Conservation (phyloP, 2,113 vertebrate species). For the Pelmatolapia mariae region DNA sequence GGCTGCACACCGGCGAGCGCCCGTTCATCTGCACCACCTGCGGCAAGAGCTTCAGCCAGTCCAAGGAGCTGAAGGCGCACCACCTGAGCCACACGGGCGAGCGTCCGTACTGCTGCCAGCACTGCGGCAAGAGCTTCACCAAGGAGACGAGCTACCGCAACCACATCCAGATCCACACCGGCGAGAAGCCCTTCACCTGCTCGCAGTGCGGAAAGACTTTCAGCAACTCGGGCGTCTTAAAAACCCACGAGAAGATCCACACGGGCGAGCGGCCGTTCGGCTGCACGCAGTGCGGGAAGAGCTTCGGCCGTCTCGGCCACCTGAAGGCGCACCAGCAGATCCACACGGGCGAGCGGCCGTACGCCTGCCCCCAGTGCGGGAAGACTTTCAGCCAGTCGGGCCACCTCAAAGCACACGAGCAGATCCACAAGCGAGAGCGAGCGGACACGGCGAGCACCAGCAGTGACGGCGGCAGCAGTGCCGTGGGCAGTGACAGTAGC, state of each 20-base stretch:
- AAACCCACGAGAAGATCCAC: slow-evolving; percentile 78
- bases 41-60: slow-evolving; percentile 71
- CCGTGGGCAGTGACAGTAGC: slow-evolving; percentile 61
- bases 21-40: slow-evolving; percentile 72
- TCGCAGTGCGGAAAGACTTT: slow-evolving; percentile 74
- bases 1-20: slow-evolving; percentile 74
- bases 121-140: slow-evolving; percentile 74
- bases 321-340: slow-evolving; percentile 80
- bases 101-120: slow-evolving; percentile 66
- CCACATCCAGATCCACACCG: slow-evolving; percentile 73
- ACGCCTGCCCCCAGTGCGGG: slow-evolving; percentile 63
- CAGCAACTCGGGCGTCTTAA: slow-evolving; percentile 74
- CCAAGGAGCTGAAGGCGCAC: slow-evolving; percentile 74
- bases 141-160: slow-evolving; percentile 72
- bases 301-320: slow-evolving; percentile 75
- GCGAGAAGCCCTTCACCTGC: slow-evolving; percentile 70
- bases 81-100: slow-evolving; percentile 73
- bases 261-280: slow-evolving; percentile 72
- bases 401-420: slow-evolving; percentile 77
- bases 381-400: slow-evolving; percentile 78
- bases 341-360: slow-evolving; percentile 75
- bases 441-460: slow-evolving; percentile 50
- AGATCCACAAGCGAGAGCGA: slow-evolving; percentile 72
- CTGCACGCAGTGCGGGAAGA: slow-evolving; percentile 78
- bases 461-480: slow-evolving; percentile 42